Conservation (phyloP, 2,113 vertebrate genomes). For the Ammodytes dubius region DNA sequence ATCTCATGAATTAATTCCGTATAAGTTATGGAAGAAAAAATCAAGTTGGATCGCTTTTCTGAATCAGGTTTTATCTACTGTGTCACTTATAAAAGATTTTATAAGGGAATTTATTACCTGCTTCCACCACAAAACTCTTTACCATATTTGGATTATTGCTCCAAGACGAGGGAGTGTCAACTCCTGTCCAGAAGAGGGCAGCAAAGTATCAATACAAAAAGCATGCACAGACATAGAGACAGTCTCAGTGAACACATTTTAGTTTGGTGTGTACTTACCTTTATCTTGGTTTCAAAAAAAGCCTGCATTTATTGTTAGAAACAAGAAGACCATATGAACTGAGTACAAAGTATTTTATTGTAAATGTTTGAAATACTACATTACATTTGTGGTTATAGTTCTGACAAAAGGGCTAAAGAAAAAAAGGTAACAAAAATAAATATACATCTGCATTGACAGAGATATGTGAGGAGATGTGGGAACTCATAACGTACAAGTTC, state of each 20-base stretch:
- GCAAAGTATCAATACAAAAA: background rate
- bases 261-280: background rate
- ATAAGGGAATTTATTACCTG: background rate
- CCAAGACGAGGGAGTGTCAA: background rate
- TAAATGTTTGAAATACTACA: slow-evolving; percentile 80
- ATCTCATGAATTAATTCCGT: background rate
- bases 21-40: background rate
- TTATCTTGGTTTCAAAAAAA: background rate
- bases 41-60: background rate
- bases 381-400: slow-evolving; percentile 75
- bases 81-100: background rate
- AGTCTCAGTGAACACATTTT: background rate
- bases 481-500: background rate
- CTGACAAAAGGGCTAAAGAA: slow-evolving; percentile 63
- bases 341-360: slow-evolving; percentile 84
- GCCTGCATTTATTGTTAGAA: background rate
- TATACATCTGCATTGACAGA: slow-evolving; percentile 79
- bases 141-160: background rate
- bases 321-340: background rate
- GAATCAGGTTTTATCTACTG: background rate
- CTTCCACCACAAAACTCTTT: background rate
- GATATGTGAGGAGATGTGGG: slow-evolving; percentile 31
- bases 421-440: slow-evolving; percentile 83
- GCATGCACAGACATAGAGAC: background rate
- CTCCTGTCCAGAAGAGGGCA: slow-evolving; percentile 55